Evolutionary conservation across 2,888 invertebrate genomes (phyloP), one percentile per base, ranked within the genome.

Genomic region (Himalopsyche tibetana): DNA sequence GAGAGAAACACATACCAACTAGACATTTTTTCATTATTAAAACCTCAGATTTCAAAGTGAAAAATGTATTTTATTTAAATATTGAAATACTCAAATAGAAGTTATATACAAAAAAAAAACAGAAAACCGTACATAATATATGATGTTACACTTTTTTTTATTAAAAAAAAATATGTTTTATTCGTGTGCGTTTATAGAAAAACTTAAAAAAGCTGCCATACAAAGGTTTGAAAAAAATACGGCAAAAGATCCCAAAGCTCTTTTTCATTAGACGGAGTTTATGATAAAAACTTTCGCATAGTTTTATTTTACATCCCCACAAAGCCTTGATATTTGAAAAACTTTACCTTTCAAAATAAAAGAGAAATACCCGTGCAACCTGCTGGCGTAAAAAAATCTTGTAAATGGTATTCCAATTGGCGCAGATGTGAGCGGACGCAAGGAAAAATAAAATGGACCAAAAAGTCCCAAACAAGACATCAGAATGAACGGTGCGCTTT

Each of bases 321-420:
- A 51, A 80, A 84, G 55, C 42, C 55, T 40, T 40, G 63, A 45
- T 55, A 84, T 84, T 38, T 79, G 40, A 42, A n/a, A 81, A 63
- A 81, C 81, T 81, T 40, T 81, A 56, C 81, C 36, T 84, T 79
- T 56, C 11, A n/a, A 84, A 82, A 84, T 81, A 84, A 83, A 80
- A 51, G 15, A 15, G 82, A 85, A 84, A 80, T 74, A 42, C 55
- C 82, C 63, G 79, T 80, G 55, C 82, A 85, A 40, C 85, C 80
- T 82, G 85, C 74, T 82, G 36, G 79, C 42, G 82, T 80, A 87
- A 84, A 83, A 40, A 85, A 84, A 56, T 82, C 87, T 85, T 82
- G 82, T 82, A 87, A 87, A 87, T 87, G 85, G 87, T 87, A 87
- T 87, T 87, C 55, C 87, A 83, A 87, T 87, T 87, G 84, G 63